Evolutionary conservation across 2,888 invertebrate genomes (phyloP), one percentile per base, ranked within the genome.

Genomic region (Hyles lineata): DNA sequence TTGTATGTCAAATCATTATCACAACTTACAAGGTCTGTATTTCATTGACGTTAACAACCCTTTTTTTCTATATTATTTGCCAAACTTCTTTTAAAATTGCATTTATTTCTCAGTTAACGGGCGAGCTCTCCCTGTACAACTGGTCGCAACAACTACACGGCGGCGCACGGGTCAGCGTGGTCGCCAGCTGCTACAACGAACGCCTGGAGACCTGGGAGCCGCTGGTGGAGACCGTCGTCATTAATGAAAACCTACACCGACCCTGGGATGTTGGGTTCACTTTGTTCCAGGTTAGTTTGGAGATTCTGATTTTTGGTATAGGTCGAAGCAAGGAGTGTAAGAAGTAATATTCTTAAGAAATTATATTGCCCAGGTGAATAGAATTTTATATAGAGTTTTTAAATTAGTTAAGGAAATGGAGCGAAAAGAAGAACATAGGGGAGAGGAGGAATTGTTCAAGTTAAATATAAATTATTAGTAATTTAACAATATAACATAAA

Each of bases 201-300:
- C 95, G 95, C 63, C 90, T 96, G 70, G 95, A 96, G 70, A 95
- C 95, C 11, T 98, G 98, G 98, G 98, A 98, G 85, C 98, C 98
- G 0, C 88, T 98, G 1, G 88, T 98, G 1, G 98, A 98, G 80
- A 97, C 98, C 0, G 95, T 96, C 0, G 95, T 96, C 0, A 94
- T 96, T 61, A 95, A 95, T 52, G 97, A 97, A 85, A 96, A 96
- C 77, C 88, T 95, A 1, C 97, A 96, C 85, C 94, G 96, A 73
- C 97, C 97, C 0, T 97, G 97, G 97, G 97, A 97, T 83, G 89
- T 97, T 21, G 92, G 95, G 25, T 93, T 97, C 71, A 96, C 96
- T 82, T 88, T 96, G 58, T 96, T 96, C 77, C 96, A 96, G 89
- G 96, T 93, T 2, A 62, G 70, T 71, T 3, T 8, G 2, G 9